These are phyloP conservation scores for Chymomyza fuscimana DNA, from an alignment of 2,888 invertebrate genomes.

Conservation along the genomic window DNA sequence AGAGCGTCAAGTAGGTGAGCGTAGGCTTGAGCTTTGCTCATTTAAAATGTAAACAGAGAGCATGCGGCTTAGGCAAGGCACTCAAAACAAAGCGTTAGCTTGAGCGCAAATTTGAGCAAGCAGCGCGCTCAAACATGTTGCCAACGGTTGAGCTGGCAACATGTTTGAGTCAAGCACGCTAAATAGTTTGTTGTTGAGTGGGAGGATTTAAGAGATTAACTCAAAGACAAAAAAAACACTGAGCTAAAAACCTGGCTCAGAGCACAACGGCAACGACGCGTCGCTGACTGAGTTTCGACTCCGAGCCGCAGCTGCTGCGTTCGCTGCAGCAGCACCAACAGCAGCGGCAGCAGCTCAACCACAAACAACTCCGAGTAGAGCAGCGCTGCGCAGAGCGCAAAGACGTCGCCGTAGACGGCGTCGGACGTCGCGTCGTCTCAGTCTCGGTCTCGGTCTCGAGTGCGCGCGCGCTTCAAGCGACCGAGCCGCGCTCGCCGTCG, in stretches of 20 bases:
- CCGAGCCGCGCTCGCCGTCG: slow-evolving; percentile 62
- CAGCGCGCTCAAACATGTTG: slow-evolving; percentile 27
- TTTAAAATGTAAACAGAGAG: slow-evolving; percentile 50
- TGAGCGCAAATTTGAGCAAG: background rate
- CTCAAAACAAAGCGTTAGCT: slow-evolving; percentile 39
- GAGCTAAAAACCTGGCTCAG: slow-evolving; percentile 13
- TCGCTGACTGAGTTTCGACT: background rate
- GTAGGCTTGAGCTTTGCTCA: background rate
- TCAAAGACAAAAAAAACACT: slow-evolving; percentile 6
- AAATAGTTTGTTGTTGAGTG: slow-evolving; percentile 1
- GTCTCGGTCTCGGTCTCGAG: slow-evolving; percentile 10
- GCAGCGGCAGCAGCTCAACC: slow-evolving; percentile 10
- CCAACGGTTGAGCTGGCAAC: background rate
- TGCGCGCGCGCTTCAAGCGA: slow-evolving; percentile 70
- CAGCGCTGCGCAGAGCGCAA: slow-evolving; percentile 31
- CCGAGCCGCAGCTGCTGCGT: background rate
- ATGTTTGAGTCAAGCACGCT: slow-evolving; percentile 33
- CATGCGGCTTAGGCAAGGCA: slow-evolving; percentile 19
- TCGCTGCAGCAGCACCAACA: background rate
- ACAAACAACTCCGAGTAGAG: slow-evolving; percentile 28
- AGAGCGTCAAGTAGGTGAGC: background rate
- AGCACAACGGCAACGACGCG: background rate
- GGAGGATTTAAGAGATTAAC: background rate
- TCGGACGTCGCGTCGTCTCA: slow-evolving; percentile 23
- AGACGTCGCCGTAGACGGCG: slow-evolving; percentile 21